A percentile compares a stretch with the other conserved stretches of the same genome.
Evolutionary conservation across 1,140 invertebrate genomes (phyloP).

Genomic region (Macrobrachium rosenbergii): DNA sequence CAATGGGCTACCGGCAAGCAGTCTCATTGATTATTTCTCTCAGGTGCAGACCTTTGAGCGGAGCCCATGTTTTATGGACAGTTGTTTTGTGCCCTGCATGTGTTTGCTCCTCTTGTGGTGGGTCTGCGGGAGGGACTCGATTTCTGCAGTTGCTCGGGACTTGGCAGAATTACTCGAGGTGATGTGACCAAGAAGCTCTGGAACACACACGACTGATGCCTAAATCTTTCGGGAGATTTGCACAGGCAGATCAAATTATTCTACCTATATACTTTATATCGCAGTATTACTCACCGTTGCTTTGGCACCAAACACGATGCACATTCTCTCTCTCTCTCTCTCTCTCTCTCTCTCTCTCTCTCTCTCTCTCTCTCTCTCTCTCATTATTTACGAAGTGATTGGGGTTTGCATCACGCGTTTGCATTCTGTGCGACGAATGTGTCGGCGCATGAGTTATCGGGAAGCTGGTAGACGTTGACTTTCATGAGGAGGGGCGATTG

Average conservation of each 20-base stretch:
- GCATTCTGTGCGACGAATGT: no score
- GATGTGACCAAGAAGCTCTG: neutral
- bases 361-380: slow-evolving; percentile 18
- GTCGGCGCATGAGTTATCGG: no score
- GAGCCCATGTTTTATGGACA: no score
- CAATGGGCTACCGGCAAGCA: no score
- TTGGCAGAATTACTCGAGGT: neutral
- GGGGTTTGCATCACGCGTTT: neutral
- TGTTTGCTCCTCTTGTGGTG: neutral
- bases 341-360: slow-evolving; percentile 8
- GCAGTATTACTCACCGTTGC: no score
- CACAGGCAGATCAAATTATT: neutral
- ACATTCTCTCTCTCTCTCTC: no score
- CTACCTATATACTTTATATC: neutral
- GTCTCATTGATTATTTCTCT: no score
- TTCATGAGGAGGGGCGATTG: neutral
- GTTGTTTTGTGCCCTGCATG: no score
- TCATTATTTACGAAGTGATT: neutral
- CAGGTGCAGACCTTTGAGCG: no score
- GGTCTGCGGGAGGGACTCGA: neutral
- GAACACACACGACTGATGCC: neutral
- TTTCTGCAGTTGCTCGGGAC: neutral
- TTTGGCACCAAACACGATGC: no score
- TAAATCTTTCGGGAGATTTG: neutral
- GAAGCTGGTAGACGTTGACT: no score